Conservation (phyloP, 2,113 vertebrate species). For the Burhinus bistriatus region DNA sequence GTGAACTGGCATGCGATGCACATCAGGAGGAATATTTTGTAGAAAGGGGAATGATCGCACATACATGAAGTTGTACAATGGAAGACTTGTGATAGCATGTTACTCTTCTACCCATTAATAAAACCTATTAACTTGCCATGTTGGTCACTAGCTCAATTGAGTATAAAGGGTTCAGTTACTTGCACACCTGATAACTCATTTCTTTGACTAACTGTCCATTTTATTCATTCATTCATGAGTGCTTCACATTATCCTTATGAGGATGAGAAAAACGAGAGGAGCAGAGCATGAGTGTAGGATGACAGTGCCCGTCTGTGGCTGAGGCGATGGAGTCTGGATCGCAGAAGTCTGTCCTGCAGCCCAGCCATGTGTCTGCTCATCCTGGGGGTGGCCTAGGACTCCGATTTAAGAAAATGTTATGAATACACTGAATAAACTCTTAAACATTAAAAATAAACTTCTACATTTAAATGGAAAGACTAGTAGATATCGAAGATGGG, state of each 20-base stretch:
- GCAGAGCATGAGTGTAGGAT: background rate
- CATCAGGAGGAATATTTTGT: background rate
- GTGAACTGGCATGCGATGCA: background rate
- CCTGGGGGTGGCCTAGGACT: background rate
- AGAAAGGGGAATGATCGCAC: background rate
- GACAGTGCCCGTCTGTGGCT: background rate
- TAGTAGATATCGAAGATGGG: background rate
- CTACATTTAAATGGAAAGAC: background rate
- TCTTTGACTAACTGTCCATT: background rate
- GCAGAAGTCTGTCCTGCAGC: background rate
- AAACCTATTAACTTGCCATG: background rate
- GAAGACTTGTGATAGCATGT: background rate
- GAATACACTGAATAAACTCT: background rate
- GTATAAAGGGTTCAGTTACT: background rate
- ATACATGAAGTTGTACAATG: background rate
- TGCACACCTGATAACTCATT: background rate
- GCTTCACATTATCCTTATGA: background rate
- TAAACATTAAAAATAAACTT: background rate
- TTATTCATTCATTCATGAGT: background rate
- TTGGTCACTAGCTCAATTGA: background rate
- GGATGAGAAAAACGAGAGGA: background rate
- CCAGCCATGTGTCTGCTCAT: accelerated
- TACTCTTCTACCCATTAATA: background rate
- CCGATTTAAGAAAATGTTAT: background rate
- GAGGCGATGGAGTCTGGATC: background rate